Percentiles rank a stretch among this genome's conserved stretches.
These are phyloP conservation scores for Ennomos fuscantarius DNA, from an alignment of 2,888 invertebrate species.

Conservation along the genomic window DNA sequence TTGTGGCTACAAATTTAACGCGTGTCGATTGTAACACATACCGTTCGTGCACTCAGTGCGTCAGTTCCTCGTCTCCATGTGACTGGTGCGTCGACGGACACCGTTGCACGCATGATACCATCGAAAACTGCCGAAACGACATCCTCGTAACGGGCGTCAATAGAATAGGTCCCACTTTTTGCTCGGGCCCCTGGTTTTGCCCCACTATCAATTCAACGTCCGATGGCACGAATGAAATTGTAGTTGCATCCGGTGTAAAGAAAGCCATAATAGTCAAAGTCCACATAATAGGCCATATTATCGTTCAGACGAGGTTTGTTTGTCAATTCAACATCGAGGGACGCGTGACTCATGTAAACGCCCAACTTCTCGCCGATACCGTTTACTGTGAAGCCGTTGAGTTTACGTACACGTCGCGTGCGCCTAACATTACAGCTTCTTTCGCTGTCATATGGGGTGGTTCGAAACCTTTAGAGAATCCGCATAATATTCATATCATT, in stretches of 20 bases:
- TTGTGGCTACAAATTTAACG: conserved; percentile 98
- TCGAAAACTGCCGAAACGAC: conserved; percentile 97
- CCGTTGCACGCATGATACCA: conserved; percentile 97
- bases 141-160: conserved; percentile 92
- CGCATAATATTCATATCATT: conserved; percentile 97
- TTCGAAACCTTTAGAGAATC: conserved; percentile 97
- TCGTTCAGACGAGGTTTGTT: conserved; percentile 96
- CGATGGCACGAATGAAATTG: conserved; percentile 92
- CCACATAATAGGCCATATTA: conserved; percentile 97
- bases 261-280: conserved; percentile 96
- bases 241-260: conserved; percentile 94
- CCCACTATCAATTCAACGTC: conserved; percentile 95
- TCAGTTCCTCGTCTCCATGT: conserved; percentile 98
- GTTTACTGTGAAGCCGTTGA: conserved; percentile 97
- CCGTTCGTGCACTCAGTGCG: conserved; percentile 98
- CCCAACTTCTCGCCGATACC: conserved; percentile 95
- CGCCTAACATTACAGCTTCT: conserved; percentile 97
- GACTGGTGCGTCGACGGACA: conserved; percentile 99
- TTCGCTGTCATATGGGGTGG: conserved; percentile 98
- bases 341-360: conserved; percentile 95
- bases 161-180: too few relatives aligned
- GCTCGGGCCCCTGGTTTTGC: conserved; percentile 90
- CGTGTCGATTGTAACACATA: conserved; percentile 99
- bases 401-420: conserved; percentile 95
- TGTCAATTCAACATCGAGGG: conserved; percentile 98